A percentile compares a stretch with the other conserved stretches of the same genome.
Conservation (phyloP, 1,140 invertebrate genomes). For the Trichoplusia ni region DNA sequence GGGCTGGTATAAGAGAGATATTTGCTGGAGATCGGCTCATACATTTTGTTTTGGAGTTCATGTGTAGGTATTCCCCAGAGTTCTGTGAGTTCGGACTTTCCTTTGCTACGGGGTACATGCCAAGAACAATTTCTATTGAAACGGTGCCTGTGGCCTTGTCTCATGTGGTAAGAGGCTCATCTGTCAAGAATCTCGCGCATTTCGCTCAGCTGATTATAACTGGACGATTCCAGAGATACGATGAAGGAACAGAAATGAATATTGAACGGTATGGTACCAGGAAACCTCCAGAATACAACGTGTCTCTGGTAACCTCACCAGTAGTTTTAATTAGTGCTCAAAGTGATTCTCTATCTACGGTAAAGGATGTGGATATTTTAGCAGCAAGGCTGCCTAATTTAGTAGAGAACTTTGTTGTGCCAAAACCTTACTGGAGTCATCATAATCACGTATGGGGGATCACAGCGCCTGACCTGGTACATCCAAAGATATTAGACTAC, state of each 20-base stretch:
- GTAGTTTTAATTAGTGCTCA: constrained; percentile 83
- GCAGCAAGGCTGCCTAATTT: constrained; percentile 78
- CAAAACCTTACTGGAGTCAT: constrained; percentile 68
- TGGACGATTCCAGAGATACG: constrained; percentile 76
- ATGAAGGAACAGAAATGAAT: constrained; percentile 82
- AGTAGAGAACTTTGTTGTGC: constrained; percentile 62
- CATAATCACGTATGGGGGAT: constrained; percentile 61
- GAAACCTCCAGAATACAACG: constrained; percentile 82
- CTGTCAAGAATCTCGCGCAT: constrained; percentile 60
- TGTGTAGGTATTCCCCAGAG: constrained; percentile 54
- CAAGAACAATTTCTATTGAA: constrained; percentile 46
- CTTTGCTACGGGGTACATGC: constrained; percentile 52
- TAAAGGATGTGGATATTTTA: constrained; percentile 82
- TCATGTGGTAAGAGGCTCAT: constrained; percentile 55
- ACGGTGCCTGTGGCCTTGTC: constrained; percentile 53
- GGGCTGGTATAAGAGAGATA: constrained; percentile 54
- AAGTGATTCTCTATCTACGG: constrained; percentile 83
- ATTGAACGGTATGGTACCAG: constrained; percentile 77
- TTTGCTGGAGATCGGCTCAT: constrained; percentile 51
- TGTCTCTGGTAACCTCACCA: constrained; percentile 82
- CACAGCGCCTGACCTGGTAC: constrained; percentile 51
- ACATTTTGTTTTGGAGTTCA: constrained; percentile 52
- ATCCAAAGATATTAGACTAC: constrained; percentile 60
- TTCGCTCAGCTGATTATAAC: constrained; percentile 59
- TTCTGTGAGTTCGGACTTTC: constrained; percentile 49